Evolutionary conservation across 2,888 invertebrate species (phyloP).

Genomic region (Syrphus vitripennis): DNA sequence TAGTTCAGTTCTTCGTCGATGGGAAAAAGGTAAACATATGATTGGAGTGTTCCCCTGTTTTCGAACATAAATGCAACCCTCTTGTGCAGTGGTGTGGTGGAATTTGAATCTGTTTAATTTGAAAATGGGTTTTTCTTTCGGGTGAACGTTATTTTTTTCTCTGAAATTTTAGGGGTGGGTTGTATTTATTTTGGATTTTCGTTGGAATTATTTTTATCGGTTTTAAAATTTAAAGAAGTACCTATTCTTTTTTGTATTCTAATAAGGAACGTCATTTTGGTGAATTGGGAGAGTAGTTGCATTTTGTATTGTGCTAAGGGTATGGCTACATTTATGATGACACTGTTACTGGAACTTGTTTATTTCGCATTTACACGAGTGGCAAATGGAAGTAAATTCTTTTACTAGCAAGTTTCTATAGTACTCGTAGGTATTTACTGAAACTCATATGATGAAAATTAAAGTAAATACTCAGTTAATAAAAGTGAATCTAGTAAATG

Average conservation of each 20-base stretch:
- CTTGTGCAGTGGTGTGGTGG: slow-evolving; percentile 30
- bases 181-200: neutral
- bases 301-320: slow-evolving; percentile 14
- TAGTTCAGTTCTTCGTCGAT: neutral
- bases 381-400: too few relatives aligned
- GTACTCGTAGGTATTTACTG: too few relatives aligned
- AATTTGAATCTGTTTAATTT: slow-evolving; percentile 19
- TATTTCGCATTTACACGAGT: neutral
- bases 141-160: slow-evolving; percentile 44
- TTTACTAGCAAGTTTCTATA: too few relatives aligned
- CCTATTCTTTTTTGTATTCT: neutral
- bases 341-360: neutral
- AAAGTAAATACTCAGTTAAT: too few relatives aligned
- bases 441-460: too few relatives aligned
- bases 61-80: slow-evolving; percentile 59
- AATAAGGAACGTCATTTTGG: neutral
- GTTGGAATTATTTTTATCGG: neutral
- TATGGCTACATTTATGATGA: slow-evolving; percentile 37
- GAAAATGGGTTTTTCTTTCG: slow-evolving; percentile 17
- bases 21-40: slow-evolving; percentile 41
- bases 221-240: neutral
- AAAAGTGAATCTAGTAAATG: too few relatives aligned
- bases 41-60: slow-evolving; percentile 45
- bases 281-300: neutral
- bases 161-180: slow-evolving; percentile 22